A percentile compares a stretch with the other conserved stretches of the same genome.
Conservation (phyloP, 2,888 invertebrate genomes). For the Nomada fucata region DNA sequence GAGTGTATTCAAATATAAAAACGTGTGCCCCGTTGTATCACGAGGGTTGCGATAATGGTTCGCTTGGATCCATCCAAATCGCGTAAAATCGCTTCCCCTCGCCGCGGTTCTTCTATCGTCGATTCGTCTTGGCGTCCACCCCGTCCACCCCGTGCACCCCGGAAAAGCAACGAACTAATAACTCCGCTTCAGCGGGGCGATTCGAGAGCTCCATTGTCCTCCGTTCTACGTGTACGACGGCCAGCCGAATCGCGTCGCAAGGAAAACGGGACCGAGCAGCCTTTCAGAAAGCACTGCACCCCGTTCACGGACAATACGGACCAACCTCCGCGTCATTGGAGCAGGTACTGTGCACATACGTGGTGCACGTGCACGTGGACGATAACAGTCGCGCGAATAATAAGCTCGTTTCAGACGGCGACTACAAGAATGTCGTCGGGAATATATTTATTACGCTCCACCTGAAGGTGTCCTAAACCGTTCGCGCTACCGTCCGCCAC, state of each 20-base stretch:
- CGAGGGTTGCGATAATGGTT: too few relatives aligned
- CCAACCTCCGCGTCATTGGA: conserved; percentile 40
- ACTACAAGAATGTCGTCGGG: not conserved
- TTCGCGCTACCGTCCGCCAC: too few relatives aligned
- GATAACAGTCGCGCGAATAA: conserved; percentile 47
- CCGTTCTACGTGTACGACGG: not conserved
- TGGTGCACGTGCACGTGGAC: conserved; percentile 10
- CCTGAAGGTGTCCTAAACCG: too few relatives aligned
- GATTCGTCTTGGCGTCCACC: conserved; percentile 27
- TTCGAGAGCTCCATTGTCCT: conserved; percentile 32
- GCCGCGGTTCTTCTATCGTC: conserved; percentile 7
- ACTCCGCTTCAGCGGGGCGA: conserved; percentile 31
- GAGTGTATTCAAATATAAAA: too few relatives aligned
- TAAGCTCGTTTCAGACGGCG: conserved; percentile 5
- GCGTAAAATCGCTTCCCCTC: conserved; percentile 6
- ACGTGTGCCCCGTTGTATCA: too few relatives aligned
- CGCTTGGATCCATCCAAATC: too few relatives aligned
- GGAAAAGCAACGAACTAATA: conserved; percentile 30
- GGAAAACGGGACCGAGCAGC: conserved; percentile 39
- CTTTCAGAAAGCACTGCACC: conserved; percentile 34
- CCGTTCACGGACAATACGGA: conserved; percentile 3
- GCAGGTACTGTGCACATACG: conserved; percentile 19
- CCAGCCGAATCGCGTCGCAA: conserved; percentile 19
- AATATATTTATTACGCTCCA: too few relatives aligned
- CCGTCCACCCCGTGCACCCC: not conserved